Conservation (phyloP, 2,113 vertebrate species). For the Mus musculus region GRCm39 chr1:120963001-120963500, state of each 20-base stretch:
- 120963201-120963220: constrained; percentile 37
- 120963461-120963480: no score
- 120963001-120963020: neutral
- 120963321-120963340: neutral
- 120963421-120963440: no score
- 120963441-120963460: no score
- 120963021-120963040: neutral
- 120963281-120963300: constrained; percentile 6
- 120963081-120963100: neutral
- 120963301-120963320: neutral
- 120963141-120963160: neutral
- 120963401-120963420: no score
- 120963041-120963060: fast-evolving
- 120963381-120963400: no score
- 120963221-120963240: neutral
- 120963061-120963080: neutral
- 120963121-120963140: constrained; percentile 27
- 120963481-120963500: no score
- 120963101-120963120: neutral
- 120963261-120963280: constrained; percentile 12
- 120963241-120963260: constrained; percentile 34
- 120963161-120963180: neutral
- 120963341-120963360: neutral
- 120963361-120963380: neutral
- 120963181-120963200: constrained; percentile 23